These are phyloP conservation scores for Stomatorhinus walkeri DNA, from an alignment of 2,797 vertebrate genomes.

Conservation along the genomic window DNA sequence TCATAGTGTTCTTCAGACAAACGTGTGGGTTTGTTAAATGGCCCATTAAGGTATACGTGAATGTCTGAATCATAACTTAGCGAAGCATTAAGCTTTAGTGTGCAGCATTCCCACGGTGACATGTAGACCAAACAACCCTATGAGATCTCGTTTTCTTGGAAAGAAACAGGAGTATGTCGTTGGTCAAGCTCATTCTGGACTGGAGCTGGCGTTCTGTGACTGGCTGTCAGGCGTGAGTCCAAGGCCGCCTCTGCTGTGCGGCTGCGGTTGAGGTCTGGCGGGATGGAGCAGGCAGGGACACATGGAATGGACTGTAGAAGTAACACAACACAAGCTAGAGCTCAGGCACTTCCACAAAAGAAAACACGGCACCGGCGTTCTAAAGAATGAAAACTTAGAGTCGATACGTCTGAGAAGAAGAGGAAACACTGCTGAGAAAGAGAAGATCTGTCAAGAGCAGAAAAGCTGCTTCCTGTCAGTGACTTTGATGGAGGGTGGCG, in stretches of 20 bases:
- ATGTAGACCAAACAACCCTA: not conserved
- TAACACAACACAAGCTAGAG: not conserved
- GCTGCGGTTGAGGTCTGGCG: not conserved
- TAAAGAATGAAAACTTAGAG: not conserved
- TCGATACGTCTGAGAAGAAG: not conserved
- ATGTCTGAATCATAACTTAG: not conserved
- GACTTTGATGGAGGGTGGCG: not conserved
- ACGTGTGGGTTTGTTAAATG: slow-evolving; percentile 7
- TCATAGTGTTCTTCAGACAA: not conserved
- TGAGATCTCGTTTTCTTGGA: not conserved
- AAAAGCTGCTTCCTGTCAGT: not conserved
- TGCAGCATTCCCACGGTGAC: not conserved
- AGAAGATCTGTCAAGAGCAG: not conserved
- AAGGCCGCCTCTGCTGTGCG: not conserved
- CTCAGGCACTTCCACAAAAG: not conserved
- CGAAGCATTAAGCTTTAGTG: not conserved
- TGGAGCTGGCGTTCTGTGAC: not conserved
- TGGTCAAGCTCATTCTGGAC: not conserved
- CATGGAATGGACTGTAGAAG: not conserved
- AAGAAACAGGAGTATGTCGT: not conserved
- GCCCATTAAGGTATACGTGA: not conserved
- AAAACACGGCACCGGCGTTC: not conserved
- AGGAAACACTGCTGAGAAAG: not conserved
- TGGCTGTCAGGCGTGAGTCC: not conserved
- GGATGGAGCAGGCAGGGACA: not conserved